Evolutionary conservation across 35 echinoderm and acorn worm genomes (phyloP), one percentile per base, ranked within the genome.

Genomic region (Anneissia japonica): DNA sequence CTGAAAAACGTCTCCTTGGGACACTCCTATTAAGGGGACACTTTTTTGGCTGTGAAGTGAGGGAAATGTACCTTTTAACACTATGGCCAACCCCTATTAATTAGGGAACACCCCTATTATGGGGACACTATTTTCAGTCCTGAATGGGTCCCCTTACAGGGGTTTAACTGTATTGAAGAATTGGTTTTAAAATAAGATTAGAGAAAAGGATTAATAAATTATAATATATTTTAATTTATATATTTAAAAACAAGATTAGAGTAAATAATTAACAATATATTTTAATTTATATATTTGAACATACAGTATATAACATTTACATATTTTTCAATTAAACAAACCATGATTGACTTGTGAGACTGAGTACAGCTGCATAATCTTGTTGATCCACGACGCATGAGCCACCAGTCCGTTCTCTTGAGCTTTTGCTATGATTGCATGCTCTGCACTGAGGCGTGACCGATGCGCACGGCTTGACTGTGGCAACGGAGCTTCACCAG

Each of bases 291-390:
- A 56, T 56, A 26, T 13, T 13, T 56, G 26, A 13, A 56, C 26
- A 56, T 56, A 56, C 26, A 56, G 11, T 13, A 13, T 13, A 13
- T 13, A 56, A 56, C 26, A 56, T 56, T 13, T 26, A 56, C 46
- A 56, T 26, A 13, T 13, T 56, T 13, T 26, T 56, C 11, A 13
- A 26, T n/a, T n/a, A n/a, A n/a, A 84, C 88, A 81, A 55, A 93
- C 95, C 89, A 83, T 93, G 91, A 80, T 93, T 93, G n/a, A 98
- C 95, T 56, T 93, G 91, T 11, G 95, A 93, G 16, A 98, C 89
- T 16, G 95, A 79, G 73, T 91, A 94, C 38, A 99, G 88, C 80
- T 99, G 96, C 92, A 99, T 94, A 83, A 89, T 87, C 55, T 99
- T 99, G 16, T 85, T 87, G 2, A 94, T 46, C 96, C 96, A 99